Evolutionary conservation across 2,888 invertebrate genomes (phyloP).

Genomic region (Epistrophella euchroma): DNA sequence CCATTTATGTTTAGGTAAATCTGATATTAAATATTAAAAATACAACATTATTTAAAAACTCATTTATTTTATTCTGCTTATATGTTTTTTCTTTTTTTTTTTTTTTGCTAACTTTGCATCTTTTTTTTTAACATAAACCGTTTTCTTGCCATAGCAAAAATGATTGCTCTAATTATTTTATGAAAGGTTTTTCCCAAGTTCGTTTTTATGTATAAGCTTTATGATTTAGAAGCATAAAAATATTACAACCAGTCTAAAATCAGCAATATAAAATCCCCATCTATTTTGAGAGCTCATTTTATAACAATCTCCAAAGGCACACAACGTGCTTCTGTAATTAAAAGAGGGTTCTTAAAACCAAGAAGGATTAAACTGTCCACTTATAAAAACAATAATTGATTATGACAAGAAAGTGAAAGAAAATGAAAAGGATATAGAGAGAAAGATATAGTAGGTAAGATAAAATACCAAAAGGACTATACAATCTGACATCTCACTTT

Average conservation of each 20-base stretch:
- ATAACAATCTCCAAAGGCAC: conserved; percentile 35
- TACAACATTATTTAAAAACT: too few relatives aligned
- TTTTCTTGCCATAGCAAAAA: conserved; percentile 1
- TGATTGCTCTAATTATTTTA: conserved; percentile 26
- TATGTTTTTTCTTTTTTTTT: background rate
- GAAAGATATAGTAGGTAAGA: conserved; percentile 29
- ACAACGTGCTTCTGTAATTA: conserved; percentile 40
- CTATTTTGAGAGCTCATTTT: conserved; percentile 34
- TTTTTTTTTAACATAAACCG: background rate
- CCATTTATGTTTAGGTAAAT: too few relatives aligned
- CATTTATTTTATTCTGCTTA: background rate
- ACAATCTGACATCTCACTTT: conserved; percentile 41
- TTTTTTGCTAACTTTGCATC: conserved; percentile 13
- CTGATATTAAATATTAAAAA: too few relatives aligned
- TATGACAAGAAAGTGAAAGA: conserved; percentile 44
- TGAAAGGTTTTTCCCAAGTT: conserved; percentile 23
- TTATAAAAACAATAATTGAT: conserved; percentile 58
- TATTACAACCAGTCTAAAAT: conserved; percentile 22
- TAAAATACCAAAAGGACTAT: conserved; percentile 19
- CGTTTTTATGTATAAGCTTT: conserved; percentile 2
- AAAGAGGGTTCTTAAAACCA: conserved; percentile 44
- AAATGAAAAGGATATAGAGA: conserved; percentile 26
- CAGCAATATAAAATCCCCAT: conserved; percentile 40
- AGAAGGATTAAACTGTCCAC: conserved; percentile 61
- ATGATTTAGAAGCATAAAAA: conserved; percentile 16